Conservation (phyloP, 2,113 vertebrate genomes). For the Clarias batrachus region DNA sequence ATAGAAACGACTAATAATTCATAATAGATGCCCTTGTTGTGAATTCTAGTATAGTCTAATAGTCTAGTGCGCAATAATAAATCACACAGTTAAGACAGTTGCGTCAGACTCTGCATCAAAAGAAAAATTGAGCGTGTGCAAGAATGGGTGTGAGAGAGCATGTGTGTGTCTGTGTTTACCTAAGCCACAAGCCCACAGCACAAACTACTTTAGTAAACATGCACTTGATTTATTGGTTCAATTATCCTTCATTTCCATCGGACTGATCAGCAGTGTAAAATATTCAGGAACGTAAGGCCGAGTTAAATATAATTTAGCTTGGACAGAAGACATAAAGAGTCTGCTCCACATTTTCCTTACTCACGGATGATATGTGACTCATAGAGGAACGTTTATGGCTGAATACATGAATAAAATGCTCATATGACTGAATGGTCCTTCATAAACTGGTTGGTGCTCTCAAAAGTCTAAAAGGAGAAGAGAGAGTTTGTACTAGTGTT, state of each 20-base stretch:
- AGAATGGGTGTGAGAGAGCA: conserved; percentile 1
- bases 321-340: conserved; percentile 31
- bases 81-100: conserved; percentile 58
- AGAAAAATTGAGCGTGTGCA: not conserved
- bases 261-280: conserved; percentile 50
- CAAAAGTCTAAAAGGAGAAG: not conserved
- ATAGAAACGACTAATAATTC: conserved; percentile 21
- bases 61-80: conserved; percentile 61
- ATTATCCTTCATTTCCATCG: conserved; percentile 59
- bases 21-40: conserved; percentile 28
- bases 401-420: conserved; percentile 28
- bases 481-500: not conserved
- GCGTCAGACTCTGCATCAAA: not conserved
- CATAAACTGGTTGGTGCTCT: conserved; percentile 11
- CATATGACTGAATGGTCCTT: conserved; percentile 24
- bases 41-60: conserved; percentile 1
- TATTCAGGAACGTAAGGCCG: conserved; percentile 54
- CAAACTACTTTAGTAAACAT: conserved; percentile 51
- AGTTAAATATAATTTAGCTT: conserved; percentile 50
- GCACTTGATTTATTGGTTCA: conserved; percentile 57
- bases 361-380: conserved; percentile 30
- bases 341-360: conserved; percentile 24
- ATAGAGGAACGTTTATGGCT: conserved; percentile 19
- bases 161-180: conserved; percentile 29
- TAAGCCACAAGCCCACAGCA: conserved; percentile 34